Conservation (phyloP, 1,140 invertebrate species). For the Hormaphis cornu region DNA sequence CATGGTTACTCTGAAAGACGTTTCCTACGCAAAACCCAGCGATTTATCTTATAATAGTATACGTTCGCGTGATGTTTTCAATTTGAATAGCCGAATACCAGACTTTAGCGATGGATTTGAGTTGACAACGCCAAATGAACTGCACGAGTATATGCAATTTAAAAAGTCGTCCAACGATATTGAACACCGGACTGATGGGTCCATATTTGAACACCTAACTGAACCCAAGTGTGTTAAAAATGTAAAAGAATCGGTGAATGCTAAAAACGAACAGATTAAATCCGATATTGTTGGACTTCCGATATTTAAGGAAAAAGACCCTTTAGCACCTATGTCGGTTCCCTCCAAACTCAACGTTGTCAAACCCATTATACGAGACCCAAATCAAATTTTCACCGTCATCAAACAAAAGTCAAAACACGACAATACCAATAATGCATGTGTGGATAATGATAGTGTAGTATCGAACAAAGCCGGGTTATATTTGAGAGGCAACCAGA, state of each 20-base stretch:
- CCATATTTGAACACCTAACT: constrained; percentile 8
- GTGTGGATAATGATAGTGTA: neutral
- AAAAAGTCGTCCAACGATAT: constrained; percentile 1
- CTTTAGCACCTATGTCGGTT: neutral
- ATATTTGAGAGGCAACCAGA: neutral
- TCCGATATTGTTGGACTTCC: neutral
- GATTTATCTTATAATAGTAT: neutral
- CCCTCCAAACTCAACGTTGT: constrained; percentile 11
- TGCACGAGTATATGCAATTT: neutral
- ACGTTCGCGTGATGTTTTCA: constrained; percentile 7
- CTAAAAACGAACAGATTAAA: neutral
- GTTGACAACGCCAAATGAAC: neutral
- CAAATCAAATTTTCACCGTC: constrained; percentile 1
- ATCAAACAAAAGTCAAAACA: constrained; percentile 20
- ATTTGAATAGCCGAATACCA: constrained; percentile 11
- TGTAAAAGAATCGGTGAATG: neutral
- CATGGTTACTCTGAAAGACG: neutral
- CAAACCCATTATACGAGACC: constrained; percentile 10
- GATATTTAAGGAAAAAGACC: constrained; percentile 22
- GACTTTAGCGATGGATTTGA: constrained; percentile 20
- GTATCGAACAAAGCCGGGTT: neutral
- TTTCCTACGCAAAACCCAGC: neutral
- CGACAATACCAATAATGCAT: neutral
- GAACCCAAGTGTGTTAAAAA: neutral
- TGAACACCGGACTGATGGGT: constrained; percentile 3